These are phyloP conservation scores for Malachius bipustulatus DNA, from an alignment of 2,888 invertebrate species.

Conservation along the genomic window DNA sequence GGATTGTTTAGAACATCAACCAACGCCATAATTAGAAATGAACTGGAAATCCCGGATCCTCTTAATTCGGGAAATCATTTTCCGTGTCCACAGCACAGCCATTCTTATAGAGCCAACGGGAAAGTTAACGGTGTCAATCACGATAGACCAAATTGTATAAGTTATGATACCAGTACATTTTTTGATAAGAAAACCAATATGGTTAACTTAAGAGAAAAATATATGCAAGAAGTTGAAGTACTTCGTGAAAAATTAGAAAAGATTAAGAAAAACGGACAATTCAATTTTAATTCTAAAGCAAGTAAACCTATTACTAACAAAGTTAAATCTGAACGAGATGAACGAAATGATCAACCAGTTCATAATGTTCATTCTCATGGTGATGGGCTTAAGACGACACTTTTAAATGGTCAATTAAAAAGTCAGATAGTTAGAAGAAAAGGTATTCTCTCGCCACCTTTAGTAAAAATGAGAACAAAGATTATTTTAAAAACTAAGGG, in stretches of 20 bases:
- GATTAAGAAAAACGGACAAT: conserved; percentile 25
- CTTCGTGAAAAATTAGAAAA: conserved; percentile 29
- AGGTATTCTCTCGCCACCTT: no score
- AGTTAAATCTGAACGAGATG: no score
- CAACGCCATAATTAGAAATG: not conserved
- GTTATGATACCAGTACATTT: conserved; percentile 31
- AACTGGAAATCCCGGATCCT: not conserved
- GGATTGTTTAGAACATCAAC: not conserved
- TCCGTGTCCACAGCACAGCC: no score
- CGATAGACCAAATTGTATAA: conserved; percentile 12
- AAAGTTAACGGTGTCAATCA: not conserved
- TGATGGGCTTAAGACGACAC: no score
- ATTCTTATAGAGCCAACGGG: conserved; percentile 7
- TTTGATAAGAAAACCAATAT: conserved; percentile 30
- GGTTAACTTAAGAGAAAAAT: conserved; percentile 25
- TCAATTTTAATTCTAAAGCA: no score
- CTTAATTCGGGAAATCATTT: not conserved
- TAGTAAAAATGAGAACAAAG: no score
- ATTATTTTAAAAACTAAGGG: no score
- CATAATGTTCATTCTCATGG: no score
- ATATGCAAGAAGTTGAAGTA: conserved; percentile 29
- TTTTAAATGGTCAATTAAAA: no score
- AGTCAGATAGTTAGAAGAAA: no score
- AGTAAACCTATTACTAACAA: no score
- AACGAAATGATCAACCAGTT: no score